Evolutionary conservation across 1,140 invertebrate genomes (phyloP).

Genomic region (Monomorium pharaonis): DNA sequence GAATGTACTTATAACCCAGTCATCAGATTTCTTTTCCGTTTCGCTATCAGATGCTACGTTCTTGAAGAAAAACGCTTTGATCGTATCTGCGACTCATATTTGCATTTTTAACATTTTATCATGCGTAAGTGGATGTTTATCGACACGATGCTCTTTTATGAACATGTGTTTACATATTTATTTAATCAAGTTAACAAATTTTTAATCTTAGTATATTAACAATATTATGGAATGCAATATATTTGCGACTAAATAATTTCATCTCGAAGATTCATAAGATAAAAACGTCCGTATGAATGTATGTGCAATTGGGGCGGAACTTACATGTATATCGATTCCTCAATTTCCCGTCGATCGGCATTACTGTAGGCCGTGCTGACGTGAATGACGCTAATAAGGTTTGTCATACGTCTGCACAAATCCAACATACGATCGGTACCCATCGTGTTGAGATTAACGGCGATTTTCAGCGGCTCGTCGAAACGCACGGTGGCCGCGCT

Average conservation of each 20-base stretch:
- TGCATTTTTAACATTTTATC: neutral
- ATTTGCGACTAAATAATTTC: neutral
- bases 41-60: neutral
- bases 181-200: too few species aligned
- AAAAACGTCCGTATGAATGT: neutral
- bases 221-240: neutral
- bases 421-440: constrained; percentile 89
- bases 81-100: neutral
- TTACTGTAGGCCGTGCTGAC: constrained; percentile 96
- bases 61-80: neutral
- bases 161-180: too few species aligned
- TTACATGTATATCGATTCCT: constrained; percentile 90
- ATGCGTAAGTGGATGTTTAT: neutral
- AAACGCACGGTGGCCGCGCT: constrained; percentile 94
- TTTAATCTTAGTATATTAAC: neutral
- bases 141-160: neutral
- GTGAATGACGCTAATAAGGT: constrained; percentile 91
- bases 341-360: constrained; percentile 89
- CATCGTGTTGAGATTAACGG: constrained; percentile 90
- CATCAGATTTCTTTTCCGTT: neutral
- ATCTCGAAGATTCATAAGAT: neutral
- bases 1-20: constrained; percentile 1
- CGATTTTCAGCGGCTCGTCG: constrained; percentile 90
- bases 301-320: neutral
- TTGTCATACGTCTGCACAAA: constrained; percentile 89